These are phyloP conservation scores for Chloromyia formosa DNA, from an alignment of 2,888 invertebrate genomes.

Conservation along the genomic window DNA sequence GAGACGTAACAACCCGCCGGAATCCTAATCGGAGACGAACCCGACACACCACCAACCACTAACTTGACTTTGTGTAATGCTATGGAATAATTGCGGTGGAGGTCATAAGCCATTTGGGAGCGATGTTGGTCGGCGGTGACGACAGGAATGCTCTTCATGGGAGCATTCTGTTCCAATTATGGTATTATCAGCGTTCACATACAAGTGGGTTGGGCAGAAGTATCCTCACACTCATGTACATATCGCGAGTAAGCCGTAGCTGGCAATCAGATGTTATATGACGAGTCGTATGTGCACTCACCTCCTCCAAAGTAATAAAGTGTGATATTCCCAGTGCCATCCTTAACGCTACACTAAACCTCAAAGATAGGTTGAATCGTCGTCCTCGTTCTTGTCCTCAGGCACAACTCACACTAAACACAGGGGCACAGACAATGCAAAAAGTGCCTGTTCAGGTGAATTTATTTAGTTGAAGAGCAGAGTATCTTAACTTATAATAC, in stretches of 20 bases:
- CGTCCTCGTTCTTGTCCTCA: not conserved
- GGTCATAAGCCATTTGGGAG: conserved; percentile 46
- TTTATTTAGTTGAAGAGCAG: no score
- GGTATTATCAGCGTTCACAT: not conserved
- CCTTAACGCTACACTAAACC: not conserved
- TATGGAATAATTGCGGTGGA: conserved; percentile 45
- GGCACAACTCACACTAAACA: no score
- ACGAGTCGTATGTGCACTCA: conserved; percentile 6
- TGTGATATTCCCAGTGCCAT: conserved; percentile 11
- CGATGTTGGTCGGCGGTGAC: conserved; percentile 16
- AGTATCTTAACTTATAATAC: no score
- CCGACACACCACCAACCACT: conserved; percentile 8
- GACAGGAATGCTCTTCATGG: conserved; percentile 16
- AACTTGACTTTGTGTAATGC: conserved; percentile 37
- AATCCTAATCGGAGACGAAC: conserved; percentile 15
- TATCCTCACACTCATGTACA: no score
- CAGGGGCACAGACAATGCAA: no score
- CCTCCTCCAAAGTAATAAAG: conserved; percentile 24
- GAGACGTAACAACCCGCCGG: not conserved
- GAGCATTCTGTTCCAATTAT: conserved; percentile 23
- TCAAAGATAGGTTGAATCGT: not conserved
- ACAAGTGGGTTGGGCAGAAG: not conserved
- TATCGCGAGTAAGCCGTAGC: not conserved
- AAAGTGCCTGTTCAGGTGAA: no score
- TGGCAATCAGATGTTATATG: not conserved